phyloP scores from a whole-genome alignment of 2,797 vertebrate genomes.

The Fratercula arctica region DNA sequence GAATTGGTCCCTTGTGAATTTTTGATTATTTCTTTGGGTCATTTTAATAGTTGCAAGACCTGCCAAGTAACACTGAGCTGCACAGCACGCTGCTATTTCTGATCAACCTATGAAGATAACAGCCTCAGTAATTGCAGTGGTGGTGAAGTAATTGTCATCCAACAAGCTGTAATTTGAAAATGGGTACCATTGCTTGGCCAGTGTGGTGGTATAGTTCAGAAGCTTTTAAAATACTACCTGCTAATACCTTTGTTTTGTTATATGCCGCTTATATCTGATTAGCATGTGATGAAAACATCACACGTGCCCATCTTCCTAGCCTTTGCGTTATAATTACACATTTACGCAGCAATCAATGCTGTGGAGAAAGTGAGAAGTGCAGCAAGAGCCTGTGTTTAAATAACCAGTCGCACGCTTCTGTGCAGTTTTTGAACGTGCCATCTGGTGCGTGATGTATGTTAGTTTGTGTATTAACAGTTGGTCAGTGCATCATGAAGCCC shows the following conservation, averaged over 20 bases:
- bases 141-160: not conserved
- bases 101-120: not conserved
- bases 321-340: not conserved
- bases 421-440: accelerated
- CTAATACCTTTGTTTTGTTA: not conserved
- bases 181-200: not conserved
- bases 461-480: not conserved
- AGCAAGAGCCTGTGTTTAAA: not conserved
- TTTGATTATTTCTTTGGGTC: not conserved
- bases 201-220: not conserved
- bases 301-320: not conserved
- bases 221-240: not conserved
- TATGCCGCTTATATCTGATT: not conserved
- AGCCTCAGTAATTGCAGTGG: not conserved
- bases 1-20: not conserved
- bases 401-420: accelerated
- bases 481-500: not conserved
- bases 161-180: not conserved
- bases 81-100: not conserved
- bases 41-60: not conserved
- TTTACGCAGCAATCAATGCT: not conserved
- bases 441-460: not conserved
- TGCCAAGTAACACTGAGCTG: not conserved
- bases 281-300: not conserved
- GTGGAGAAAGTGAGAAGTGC: not conserved